Evolutionary conservation across 2,888 invertebrate species (phyloP).

Genomic region (Scrobipalpa atriplicella): DNA sequence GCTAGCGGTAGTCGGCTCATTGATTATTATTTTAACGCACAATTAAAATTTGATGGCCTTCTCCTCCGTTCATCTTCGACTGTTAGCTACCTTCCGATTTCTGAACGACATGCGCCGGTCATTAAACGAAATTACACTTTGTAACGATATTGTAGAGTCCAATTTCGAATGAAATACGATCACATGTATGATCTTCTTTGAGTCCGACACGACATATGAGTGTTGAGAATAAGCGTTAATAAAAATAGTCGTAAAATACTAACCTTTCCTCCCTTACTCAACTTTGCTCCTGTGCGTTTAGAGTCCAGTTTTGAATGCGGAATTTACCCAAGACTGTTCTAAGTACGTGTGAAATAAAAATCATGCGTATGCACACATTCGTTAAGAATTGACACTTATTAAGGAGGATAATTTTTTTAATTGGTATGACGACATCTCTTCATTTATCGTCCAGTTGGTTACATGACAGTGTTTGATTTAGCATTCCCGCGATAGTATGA

Average conservation of each 20-base stretch:
- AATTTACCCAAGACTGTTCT: constrained; percentile 38
- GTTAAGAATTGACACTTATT: constrained; percentile 83
- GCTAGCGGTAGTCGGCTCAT: constrained; percentile 73
- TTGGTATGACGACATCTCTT: constrained; percentile 81
- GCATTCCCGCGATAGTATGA: constrained; percentile 52
- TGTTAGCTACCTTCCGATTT: constrained; percentile 47
- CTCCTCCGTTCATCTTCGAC: constrained; percentile 78
- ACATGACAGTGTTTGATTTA: constrained; percentile 71
- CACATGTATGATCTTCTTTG: constrained; percentile 60
- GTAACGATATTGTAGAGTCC: constrained; percentile 45
- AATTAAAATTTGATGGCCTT: constrained; percentile 82
- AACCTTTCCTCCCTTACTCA: constrained; percentile 46
- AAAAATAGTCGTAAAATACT: constrained; percentile 78
- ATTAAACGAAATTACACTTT: constrained; percentile 44
- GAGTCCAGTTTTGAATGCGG: constrained; percentile 47
- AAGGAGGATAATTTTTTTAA: constrained; percentile 81
- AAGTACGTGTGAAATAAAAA: constrained; percentile 80
- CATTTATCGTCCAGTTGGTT: constrained; percentile 69
- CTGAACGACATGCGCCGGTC: constrained; percentile 33
- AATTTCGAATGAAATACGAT: constrained; percentile 43
- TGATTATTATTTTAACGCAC: constrained; percentile 82
- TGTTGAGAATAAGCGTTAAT: constrained; percentile 80
- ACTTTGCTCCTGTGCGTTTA: constrained; percentile 46
- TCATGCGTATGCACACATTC: constrained; percentile 81
- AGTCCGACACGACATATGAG: constrained; percentile 67